Evolutionary conservation across 2,797 vertebrate species (phyloP).

Genomic region (Macroramphosus scolopax): DNA sequence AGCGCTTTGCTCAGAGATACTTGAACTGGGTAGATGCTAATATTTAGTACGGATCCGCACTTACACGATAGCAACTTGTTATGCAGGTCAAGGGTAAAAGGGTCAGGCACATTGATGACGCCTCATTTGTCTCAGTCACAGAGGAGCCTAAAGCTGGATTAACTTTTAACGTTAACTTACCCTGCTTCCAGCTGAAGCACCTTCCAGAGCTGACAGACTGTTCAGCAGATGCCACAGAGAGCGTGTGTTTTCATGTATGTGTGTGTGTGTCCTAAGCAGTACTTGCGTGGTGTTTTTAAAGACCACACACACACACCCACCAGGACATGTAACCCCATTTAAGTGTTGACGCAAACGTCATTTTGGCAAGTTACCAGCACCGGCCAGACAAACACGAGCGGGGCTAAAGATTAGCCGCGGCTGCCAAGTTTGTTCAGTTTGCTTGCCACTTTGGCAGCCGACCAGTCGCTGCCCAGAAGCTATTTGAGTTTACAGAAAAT

Average conservation of each 20-base stretch:
- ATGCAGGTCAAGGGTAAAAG: too few relatives aligned
- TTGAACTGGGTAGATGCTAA: too few relatives aligned
- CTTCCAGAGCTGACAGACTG: constrained; percentile 33
- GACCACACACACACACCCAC: constrained; percentile 15
- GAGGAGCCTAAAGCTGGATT: constrained; percentile 34
- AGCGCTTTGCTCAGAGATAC: too few relatives aligned
- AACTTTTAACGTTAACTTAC: constrained; percentile 34
- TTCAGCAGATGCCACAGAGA: constrained; percentile 14
- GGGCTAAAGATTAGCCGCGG: neutral
- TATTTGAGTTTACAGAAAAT: constrained; percentile 30
- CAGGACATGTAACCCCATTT: neutral
- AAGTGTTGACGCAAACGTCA: constrained; percentile 2
- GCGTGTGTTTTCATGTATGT: constrained; percentile 1
- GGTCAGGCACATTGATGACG: too few relatives aligned
- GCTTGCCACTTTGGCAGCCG: constrained; percentile 16
- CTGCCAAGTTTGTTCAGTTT: constrained; percentile 4
- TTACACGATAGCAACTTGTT: too few relatives aligned
- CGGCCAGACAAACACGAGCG: constrained; percentile 3
- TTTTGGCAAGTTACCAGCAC: constrained; percentile 3
- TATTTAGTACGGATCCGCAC: too few relatives aligned
- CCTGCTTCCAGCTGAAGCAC: constrained; percentile 19
- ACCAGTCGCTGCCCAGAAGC: constrained; percentile 8
- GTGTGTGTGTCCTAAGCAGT: neutral
- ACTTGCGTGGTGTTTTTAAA: neutral
- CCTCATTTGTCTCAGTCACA: constrained; percentile 1